Evolutionary conservation across 2,113 vertebrate species (phyloP), one percentile per base, ranked within the genome.

Genomic region (Bubo scandiacus): DNA sequence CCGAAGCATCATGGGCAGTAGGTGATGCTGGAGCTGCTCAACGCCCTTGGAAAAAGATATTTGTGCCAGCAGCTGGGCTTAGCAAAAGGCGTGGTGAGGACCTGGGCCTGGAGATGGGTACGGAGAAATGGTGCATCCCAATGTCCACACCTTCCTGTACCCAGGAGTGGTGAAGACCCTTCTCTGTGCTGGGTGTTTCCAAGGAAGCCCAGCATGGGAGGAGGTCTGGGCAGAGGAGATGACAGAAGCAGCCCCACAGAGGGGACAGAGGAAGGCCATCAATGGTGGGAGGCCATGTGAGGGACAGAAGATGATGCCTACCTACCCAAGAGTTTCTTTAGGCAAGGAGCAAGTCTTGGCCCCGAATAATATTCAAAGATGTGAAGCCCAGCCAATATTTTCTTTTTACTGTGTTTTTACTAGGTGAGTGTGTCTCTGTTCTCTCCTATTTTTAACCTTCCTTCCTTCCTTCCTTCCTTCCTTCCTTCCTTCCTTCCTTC

Each of bases 231-330:
- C 61, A 61, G 73, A 65, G 52, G 15, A 38, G 47, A 16, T 8
- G 42, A 42, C 36, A 73, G 36, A 52, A 80, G 21, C 18, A 52
- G 51, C 11, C 32, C 52, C 19, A 40, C 9, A 14, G 40, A 0
- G 10, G 29, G 18, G 40, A 43, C 30, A 54, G 42, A 51, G 55
- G 22, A 87, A n/a, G n/a, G 12, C 10, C 43, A 3, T 45, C 1
- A 1, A 10, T 40, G 13, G 23, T 11, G 34, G 38, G 45, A 61
- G 67, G 29, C 59, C 29, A 29, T 1, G 12, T 0, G 0, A 66
- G 15, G 40, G 18, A 14, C 27, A 49, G 36, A 58, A 58, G 23
- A 61, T 58, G 29, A 43, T 3, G 10, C 9, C 12, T 51, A 43
- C 29, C 38, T 40, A 43, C 22, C 2, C 26, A 61, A 40, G 43